Base-by-base conservation (phyloP, 2,113 vertebrate genomes). In the Ammodytes dubius region DNA sequence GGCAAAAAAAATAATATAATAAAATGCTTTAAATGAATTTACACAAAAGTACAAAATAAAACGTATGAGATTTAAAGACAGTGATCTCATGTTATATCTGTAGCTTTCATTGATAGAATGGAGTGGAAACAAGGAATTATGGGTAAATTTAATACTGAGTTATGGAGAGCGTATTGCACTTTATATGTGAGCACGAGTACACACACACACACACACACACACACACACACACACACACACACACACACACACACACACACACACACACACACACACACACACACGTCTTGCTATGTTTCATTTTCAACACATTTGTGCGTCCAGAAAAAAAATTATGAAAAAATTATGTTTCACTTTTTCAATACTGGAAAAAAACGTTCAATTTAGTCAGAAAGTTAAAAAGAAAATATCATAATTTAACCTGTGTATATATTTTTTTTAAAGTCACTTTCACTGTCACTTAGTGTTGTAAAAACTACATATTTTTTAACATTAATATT, bases 21-120 rank as follows among this genome's bases (percentile, higher is more conserved):
- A 6, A 69, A 42, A 67, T 84, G 37, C 27, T 27, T 27, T 61
- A 54, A 80, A 80, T 74, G 19, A 70, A 76, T 78, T 40, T 49
- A 83, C 67, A 81, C 4, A 3, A 70, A 78, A 74, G 40, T 81
- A 77, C 37, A 70, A 90, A 81, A 83, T 10, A 75, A 12, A 70
- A 66, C n/a, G n/a, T n/a, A n/a, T n/a, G 69, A 53, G 69, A 59
- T 45, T 71, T 70, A 75, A 83, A 84, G 60, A 73, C 27, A 78
- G 39, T 1, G 46, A 74, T 58, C 49, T 68, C 15, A 35, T 42
- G 42, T 27, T 59, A 15, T 4, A 37, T 59, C 68, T 49, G 50
- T 59, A 58, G 52, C 71, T 2, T 27, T 70, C 46, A 66, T 54
- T 35, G 40, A 17, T 1, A 10, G 58, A 66, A 49, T 63, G 78